A percentile compares a stretch with the other conserved stretches of the same genome.
phyloP scores from a whole-genome alignment of 1,140 invertebrate genomes.

The Calephelis nemesis region DNA sequence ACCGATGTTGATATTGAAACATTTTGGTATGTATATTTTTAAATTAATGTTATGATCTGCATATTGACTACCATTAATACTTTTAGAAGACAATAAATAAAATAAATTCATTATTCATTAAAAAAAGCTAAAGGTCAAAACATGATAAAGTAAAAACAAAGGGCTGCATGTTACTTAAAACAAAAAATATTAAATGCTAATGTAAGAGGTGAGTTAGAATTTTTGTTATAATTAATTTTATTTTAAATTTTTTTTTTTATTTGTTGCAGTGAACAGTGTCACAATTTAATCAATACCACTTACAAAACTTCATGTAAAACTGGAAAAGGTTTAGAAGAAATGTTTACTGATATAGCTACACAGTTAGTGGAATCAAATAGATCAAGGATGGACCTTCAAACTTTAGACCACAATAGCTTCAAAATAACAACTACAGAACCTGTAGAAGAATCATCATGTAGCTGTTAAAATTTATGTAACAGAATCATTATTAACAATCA shows the following conservation, averaged over 20 bases:
- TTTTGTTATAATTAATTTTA: no score
- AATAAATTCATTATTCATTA: no score
- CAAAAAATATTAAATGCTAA: no score
- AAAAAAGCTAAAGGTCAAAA: no score
- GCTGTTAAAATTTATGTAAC: slow-evolving; percentile 75
- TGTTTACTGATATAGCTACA: slow-evolving; percentile 92
- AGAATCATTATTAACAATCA: not conserved
- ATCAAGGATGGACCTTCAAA: slow-evolving; percentile 90
- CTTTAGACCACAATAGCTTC: slow-evolving; percentile 88
- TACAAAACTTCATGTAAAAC: slow-evolving; percentile 96
- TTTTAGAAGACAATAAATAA: no score
- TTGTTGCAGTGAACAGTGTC: slow-evolving; percentile 90
- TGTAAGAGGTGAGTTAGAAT: no score
- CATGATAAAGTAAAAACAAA: no score
- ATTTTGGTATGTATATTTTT: slow-evolving; percentile 84
- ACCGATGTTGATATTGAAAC: slow-evolving; percentile 93
- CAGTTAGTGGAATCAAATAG: slow-evolving; percentile 88
- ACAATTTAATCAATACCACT: slow-evolving; percentile 91
- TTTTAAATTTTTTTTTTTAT: slow-evolving; percentile 26
- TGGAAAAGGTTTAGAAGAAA: slow-evolving; percentile 91
- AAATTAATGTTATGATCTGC: not conserved
- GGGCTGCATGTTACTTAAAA: no score
- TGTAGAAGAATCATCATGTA: slow-evolving; percentile 81
- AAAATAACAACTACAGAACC: slow-evolving; percentile 86
- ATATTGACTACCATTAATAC: no score